Evolutionary conservation across 2,888 invertebrate genomes (phyloP).

Genomic region (Campopleginae sp.): DNA sequence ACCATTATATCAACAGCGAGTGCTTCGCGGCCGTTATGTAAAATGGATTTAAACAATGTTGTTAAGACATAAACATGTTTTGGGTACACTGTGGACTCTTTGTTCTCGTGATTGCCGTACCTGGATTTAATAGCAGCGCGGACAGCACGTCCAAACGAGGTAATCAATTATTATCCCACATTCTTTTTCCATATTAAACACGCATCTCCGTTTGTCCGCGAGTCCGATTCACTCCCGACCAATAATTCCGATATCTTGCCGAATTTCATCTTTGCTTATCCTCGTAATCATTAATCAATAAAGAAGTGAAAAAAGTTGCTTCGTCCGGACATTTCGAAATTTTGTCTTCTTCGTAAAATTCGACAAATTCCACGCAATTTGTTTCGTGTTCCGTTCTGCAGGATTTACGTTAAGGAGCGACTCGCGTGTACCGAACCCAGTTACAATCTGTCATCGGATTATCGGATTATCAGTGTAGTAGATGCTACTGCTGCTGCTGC

Average conservation of each 20-base stretch:
- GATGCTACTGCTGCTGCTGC: too few relatives aligned
- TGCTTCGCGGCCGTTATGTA: slow-evolving; percentile 82
- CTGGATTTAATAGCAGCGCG: slow-evolving; percentile 83
- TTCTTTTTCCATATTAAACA: background rate
- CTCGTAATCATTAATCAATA: too few relatives aligned
- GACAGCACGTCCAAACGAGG: slow-evolving; percentile 83
- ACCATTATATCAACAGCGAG: slow-evolving; percentile 68
- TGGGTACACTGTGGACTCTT: slow-evolving; percentile 84
- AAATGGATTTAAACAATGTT: slow-evolving; percentile 84
- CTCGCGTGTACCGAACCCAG: slow-evolving; percentile 2
- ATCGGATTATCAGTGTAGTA: background rate
- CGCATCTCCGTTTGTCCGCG: background rate
- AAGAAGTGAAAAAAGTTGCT: background rate
- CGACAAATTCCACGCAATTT: background rate
- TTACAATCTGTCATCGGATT: slow-evolving; percentile 39
- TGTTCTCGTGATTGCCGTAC: slow-evolving; percentile 83
- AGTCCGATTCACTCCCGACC: too few relatives aligned
- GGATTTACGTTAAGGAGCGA: background rate
- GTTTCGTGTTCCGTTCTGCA: background rate
- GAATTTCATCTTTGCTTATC: too few relatives aligned
- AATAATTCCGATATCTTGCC: too few relatives aligned
- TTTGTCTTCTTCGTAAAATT: background rate
- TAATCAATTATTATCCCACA: slow-evolving; percentile 70
- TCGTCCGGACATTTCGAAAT: background rate
- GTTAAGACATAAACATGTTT: slow-evolving; percentile 84